phyloP scores from a whole-genome alignment of 1,140 invertebrate genomes.

The Leptinotarsa texana region DNA sequence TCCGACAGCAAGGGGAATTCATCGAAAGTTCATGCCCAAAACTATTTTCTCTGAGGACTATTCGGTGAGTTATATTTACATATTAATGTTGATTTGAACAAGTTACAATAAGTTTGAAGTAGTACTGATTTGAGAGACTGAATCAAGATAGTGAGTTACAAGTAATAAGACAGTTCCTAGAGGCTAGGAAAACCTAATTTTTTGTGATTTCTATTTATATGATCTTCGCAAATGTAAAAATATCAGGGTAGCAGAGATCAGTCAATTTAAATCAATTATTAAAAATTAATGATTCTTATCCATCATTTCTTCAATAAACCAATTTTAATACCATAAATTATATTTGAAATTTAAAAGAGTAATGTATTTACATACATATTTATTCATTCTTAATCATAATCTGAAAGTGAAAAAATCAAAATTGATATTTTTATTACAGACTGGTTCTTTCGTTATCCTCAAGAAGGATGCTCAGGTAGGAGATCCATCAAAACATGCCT shows the following conservation, averaged over 20 bases:
- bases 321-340: conserved; percentile 11
- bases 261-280: too few relatives aligned
- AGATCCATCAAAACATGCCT: conserved; percentile 49
- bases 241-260: too few relatives aligned
- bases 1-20: conserved; percentile 26
- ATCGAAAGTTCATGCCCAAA: conserved; percentile 39
- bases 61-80: conserved; percentile 33
- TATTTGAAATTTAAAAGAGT: not conserved
- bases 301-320: not conserved
- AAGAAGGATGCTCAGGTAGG: conserved; percentile 52
- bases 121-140: too few relatives aligned
- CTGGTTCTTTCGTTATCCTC: conserved; percentile 51
- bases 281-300: too few relatives aligned
- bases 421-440: conserved; percentile 40
- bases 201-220: too few relatives aligned
- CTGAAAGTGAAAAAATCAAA: too few relatives aligned
- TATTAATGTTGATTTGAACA: not conserved
- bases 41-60: conserved; percentile 43
- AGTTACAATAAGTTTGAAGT: too few relatives aligned
- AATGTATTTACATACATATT: not conserved
- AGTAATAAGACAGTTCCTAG: too few relatives aligned
- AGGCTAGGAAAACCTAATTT: too few relatives aligned
- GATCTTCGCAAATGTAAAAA: too few relatives aligned
- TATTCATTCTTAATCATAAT: not conserved
- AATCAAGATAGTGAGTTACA: too few relatives aligned